Conservation (phyloP, 2,888 invertebrate species). For the Atethmia centrago region DNA sequence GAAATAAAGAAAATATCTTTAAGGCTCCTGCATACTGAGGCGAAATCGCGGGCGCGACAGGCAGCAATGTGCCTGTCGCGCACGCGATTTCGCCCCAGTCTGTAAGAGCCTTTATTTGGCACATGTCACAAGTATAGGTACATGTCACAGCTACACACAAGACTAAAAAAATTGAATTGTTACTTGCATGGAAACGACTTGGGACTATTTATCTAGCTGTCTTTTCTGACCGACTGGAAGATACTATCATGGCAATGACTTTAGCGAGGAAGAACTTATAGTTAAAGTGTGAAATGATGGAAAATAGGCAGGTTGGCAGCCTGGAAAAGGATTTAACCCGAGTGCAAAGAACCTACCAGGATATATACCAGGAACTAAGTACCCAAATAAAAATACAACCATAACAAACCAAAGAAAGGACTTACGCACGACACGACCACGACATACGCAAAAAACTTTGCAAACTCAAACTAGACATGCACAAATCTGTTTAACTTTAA, state of each 20-base stretch:
- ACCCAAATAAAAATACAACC: not conserved
- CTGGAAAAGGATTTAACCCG: not conserved
- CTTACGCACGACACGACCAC: too few relatives aligned
- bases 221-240: not conserved
- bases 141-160: too few relatives aligned
- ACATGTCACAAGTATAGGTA: too few relatives aligned
- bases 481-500: constrained; percentile 36
- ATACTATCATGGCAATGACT: not conserved
- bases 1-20: too few relatives aligned
- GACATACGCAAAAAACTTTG: constrained; percentile 8
- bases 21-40: too few relatives aligned
- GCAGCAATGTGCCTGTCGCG: too few relatives aligned
- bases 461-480: constrained; percentile 5
- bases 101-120: too few relatives aligned
- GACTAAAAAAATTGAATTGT: not conserved
- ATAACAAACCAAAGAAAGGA: not conserved
- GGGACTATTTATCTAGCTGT: not conserved
- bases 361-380: not conserved
- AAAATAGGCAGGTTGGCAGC: not conserved
- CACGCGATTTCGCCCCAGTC: too few relatives aligned
- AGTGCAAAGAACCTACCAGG: not conserved
- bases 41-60: too few relatives aligned
- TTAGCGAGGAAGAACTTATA: not conserved
- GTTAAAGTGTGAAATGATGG: not conserved
- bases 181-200: not conserved